Percentiles rank a stretch among this genome's conserved stretches.
Conservation (phyloP, 2,113 vertebrate species). For the Opisthocomus hoazin region DNA sequence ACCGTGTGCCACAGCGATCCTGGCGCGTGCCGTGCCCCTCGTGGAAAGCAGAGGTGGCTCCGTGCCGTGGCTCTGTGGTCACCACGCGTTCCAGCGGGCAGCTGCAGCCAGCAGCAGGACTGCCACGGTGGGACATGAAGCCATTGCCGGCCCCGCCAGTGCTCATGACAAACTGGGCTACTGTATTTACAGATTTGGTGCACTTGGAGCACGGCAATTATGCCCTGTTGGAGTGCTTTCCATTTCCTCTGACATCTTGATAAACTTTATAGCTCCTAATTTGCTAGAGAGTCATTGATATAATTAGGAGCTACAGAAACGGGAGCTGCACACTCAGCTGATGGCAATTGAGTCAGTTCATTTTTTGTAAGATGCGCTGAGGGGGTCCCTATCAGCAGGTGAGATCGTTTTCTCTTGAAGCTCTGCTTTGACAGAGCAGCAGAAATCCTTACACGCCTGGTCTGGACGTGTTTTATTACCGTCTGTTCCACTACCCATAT, state of each 20-base stretch:
- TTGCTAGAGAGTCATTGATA: constrained; percentile 49
- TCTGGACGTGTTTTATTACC: neutral
- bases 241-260: constrained; percentile 47
- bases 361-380: neutral
- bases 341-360: neutral
- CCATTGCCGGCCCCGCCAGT: neutral
- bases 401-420: neutral
- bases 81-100: rapidly evolving
- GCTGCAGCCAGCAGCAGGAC: neutral
- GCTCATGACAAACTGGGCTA: neutral
- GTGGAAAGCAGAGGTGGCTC: neutral
- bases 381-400: neutral
- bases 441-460: neutral
- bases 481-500: neutral
- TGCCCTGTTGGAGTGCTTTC: neutral
- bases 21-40: too few species aligned
- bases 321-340: constrained; percentile 16
- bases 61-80: neutral
- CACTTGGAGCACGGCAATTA: neutral
- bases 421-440: neutral
- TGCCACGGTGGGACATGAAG: rapidly evolving
- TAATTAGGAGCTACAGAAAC: constrained; percentile 43
- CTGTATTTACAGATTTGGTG: neutral
- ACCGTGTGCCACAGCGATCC: neutral
- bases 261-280: constrained; percentile 51